phyloP scores from a whole-genome alignment of 2,113 vertebrate genomes.

The Dissostichus mawsoni region DNA sequence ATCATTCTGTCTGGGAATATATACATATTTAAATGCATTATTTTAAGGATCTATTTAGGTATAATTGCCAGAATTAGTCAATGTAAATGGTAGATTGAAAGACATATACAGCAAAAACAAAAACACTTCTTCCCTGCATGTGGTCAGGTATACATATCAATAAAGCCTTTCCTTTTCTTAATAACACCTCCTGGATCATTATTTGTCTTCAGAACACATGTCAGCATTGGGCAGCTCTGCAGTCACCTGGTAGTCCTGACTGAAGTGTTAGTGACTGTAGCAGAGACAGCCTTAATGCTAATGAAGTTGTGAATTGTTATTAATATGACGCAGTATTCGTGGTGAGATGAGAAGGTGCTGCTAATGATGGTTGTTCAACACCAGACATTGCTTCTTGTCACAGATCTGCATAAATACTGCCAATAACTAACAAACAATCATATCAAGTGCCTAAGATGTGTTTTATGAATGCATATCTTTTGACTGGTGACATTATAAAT shows the following conservation, averaged over 20 bases:
- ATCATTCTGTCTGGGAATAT: background rate
- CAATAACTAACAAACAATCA: background rate
- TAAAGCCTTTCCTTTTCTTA: constrained; percentile 6
- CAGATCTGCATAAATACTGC: background rate
- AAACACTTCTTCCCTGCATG: background rate
- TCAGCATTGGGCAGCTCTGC: constrained; percentile 5
- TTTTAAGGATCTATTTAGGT: background rate
- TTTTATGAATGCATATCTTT: too few relatives aligned
- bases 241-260: background rate
- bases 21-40: background rate
- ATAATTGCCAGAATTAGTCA: background rate
- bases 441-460: too few relatives aligned
- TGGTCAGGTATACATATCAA: constrained; percentile 27
- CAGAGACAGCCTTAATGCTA: background rate
- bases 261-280: background rate
- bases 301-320: background rate
- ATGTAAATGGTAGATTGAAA: background rate
- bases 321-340: background rate
- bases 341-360: background rate
- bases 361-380: background rate
- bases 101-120: background rate
- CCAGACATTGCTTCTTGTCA: background rate
- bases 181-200: constrained; percentile 25
- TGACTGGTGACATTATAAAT: background rate
- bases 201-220: constrained; percentile 24